Percentiles rank a stretch among this genome's conserved stretches.
Conservation (phyloP, 2,888 invertebrate species). For the Meiosimyza decipiens region DNA sequence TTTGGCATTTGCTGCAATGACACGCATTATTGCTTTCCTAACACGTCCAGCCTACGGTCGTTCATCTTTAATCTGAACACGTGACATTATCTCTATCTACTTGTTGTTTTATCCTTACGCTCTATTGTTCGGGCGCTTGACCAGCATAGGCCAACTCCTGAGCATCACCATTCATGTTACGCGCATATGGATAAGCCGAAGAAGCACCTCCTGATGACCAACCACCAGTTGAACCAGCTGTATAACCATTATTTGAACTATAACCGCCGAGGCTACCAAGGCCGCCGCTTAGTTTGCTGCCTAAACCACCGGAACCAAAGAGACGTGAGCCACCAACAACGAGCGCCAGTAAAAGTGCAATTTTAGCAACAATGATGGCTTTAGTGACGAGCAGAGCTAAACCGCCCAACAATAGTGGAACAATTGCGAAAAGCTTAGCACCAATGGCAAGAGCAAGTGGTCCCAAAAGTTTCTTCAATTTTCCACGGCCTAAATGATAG, state of each 20-base stretch:
- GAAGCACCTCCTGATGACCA: slow-evolving; percentile 55
- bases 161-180: slow-evolving; percentile 71
- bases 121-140: slow-evolving; percentile 67
- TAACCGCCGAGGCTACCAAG: slow-evolving; percentile 51
- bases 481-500: slow-evolving; percentile 74
- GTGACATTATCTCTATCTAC: slow-evolving; percentile 38
- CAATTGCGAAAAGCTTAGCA: slow-evolving; percentile 77
- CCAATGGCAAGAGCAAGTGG: slow-evolving; percentile 78
- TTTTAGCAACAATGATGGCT: slow-evolving; percentile 81
- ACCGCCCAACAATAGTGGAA: slow-evolving; percentile 78
- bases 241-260: slow-evolving; percentile 51
- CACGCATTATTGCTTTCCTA: slow-evolving; percentile 32
- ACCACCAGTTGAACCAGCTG: slow-evolving; percentile 49
- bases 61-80: slow-evolving; percentile 30
- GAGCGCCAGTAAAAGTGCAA: slow-evolving; percentile 80
- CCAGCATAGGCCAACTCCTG: slow-evolving; percentile 79
- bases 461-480: slow-evolving; percentile 79
- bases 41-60: not conserved
- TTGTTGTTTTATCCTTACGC: not conserved
- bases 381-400: slow-evolving; percentile 80
- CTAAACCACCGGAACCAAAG: slow-evolving; percentile 71
- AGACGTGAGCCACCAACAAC: slow-evolving; percentile 78
- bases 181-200: slow-evolving; percentile 68
- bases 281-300: slow-evolving; percentile 60
- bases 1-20: slow-evolving; percentile 43